These are phyloP conservation scores for Caenorhabditis angaria DNA, from an alignment of 2,888 invertebrate genomes.

Conservation along the genomic window DNA sequence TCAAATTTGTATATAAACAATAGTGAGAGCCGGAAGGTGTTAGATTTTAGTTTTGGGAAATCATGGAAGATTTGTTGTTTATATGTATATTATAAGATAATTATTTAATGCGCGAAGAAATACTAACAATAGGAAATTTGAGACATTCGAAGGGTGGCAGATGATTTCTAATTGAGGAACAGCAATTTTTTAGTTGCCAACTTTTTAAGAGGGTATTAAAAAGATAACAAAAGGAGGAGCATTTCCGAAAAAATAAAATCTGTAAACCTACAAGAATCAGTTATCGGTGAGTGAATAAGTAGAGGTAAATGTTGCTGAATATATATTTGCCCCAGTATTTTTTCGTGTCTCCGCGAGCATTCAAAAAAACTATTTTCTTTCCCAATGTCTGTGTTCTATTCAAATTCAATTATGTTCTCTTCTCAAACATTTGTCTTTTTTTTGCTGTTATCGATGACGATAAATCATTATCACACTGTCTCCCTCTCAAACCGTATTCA, in stretches of 20 bases:
- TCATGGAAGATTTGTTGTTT: not conserved
- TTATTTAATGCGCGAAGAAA: too few relatives aligned
- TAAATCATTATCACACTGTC: constrained; percentile 46
- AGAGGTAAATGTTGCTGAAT: constrained; percentile 4
- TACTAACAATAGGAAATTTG: not conserved
- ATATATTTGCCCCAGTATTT: not conserved
- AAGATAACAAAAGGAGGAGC: constrained; percentile 2
- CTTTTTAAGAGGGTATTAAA: not conserved
- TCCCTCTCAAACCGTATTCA: constrained; percentile 6
- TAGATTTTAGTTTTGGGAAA: not conserved
- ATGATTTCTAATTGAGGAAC: not conserved
- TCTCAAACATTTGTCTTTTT: constrained; percentile 3
- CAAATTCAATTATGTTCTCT: not conserved
- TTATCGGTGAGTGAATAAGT: too few relatives aligned
- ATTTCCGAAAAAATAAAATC: too few relatives aligned
- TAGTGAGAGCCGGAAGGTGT: not conserved
- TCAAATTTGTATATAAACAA: not conserved
- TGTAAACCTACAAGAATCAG: not conserved
- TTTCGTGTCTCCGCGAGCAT: not conserved
- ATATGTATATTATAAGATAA: too few relatives aligned
- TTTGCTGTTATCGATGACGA: constrained; percentile 17
- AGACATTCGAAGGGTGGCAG: not conserved
- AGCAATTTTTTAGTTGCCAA: not conserved
- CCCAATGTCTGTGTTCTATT: constrained; percentile 2
- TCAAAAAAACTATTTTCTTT: too few relatives aligned